Evolutionary conservation across 2,797 vertebrate genomes (phyloP).

Genomic region (Melopsittacus undulatus): DNA sequence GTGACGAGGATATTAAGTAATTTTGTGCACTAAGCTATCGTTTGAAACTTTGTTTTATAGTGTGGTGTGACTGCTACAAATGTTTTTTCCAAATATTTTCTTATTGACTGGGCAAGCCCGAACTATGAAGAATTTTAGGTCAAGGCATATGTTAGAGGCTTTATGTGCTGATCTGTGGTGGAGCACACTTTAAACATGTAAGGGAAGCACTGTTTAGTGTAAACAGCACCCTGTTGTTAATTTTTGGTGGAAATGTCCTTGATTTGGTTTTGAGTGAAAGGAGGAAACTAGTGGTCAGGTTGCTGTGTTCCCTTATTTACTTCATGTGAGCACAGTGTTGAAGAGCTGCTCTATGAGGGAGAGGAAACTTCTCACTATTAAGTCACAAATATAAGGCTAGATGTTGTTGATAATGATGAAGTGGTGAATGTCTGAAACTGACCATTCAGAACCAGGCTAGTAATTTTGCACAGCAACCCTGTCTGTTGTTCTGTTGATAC

Average conservation of each 20-base stretch:
- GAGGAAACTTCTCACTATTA: background rate
- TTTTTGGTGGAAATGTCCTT: background rate
- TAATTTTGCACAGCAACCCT: background rate
- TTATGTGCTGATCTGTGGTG: background rate
- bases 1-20: background rate
- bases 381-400: background rate
- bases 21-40: background rate
- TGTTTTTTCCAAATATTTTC: background rate
- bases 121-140: background rate
- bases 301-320: background rate
- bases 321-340: background rate
- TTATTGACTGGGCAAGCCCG: background rate
- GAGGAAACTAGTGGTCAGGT: background rate
- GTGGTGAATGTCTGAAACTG: background rate
- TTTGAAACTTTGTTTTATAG: background rate
- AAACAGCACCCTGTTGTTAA: background rate
- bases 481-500: background rate
- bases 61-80: background rate
- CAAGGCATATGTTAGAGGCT: background rate
- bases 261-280: background rate
- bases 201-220: background rate
- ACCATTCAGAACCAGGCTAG: background rate
- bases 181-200: background rate
- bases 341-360: background rate
- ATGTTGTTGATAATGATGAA: background rate